Conservation (phyloP, 2,113 vertebrate genomes). For the Sphyrna mokarran region DNA sequence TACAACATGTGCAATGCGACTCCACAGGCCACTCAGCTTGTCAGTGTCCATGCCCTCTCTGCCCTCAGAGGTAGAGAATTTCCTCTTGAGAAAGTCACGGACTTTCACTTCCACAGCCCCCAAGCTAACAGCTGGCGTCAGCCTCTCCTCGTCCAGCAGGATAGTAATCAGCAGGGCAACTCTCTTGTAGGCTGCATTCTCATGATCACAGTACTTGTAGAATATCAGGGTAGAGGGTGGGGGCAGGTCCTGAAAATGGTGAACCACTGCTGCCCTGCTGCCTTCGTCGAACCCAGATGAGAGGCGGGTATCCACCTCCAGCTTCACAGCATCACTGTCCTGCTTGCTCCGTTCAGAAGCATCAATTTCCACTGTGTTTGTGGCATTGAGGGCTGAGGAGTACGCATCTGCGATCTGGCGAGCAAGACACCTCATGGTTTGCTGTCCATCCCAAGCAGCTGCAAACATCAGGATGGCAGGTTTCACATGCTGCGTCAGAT, state of each 20-base stretch:
- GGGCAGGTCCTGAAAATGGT: slow-evolving; percentile 79
- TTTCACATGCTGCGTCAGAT: slow-evolving; percentile 54
- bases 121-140: slow-evolving; percentile 52
- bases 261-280: slow-evolving; percentile 68
- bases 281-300: slow-evolving; percentile 62
- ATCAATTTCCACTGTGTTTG: slow-evolving; percentile 57
- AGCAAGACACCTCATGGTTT: slow-evolving; percentile 75
- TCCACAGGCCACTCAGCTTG: slow-evolving; percentile 69
- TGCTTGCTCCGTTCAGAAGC: slow-evolving; percentile 51
- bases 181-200: slow-evolving; percentile 79
- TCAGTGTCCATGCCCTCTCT: slow-evolving; percentile 59
- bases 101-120: slow-evolving; percentile 76
- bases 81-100: slow-evolving; percentile 69
- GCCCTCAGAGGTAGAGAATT: slow-evolving; percentile 45
- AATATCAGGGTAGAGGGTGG: slow-evolving; percentile 85
- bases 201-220: slow-evolving; percentile 93
- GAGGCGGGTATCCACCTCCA: slow-evolving; percentile 67
- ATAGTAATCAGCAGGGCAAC: slow-evolving; percentile 79
- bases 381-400: slow-evolving; percentile 54
- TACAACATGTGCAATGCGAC: slow-evolving; percentile 68
- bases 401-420: slow-evolving; percentile 60
- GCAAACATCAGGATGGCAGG: slow-evolving; percentile 79
- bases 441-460: slow-evolving; percentile 55
- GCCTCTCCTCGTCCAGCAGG: slow-evolving; percentile 62
- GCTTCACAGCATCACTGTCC: slow-evolving; percentile 72